A percentile compares a stretch with the other conserved stretches of the same genome.
Conservation (phyloP, 2,113 vertebrate species). For the Crocuta crocuta region DNA sequence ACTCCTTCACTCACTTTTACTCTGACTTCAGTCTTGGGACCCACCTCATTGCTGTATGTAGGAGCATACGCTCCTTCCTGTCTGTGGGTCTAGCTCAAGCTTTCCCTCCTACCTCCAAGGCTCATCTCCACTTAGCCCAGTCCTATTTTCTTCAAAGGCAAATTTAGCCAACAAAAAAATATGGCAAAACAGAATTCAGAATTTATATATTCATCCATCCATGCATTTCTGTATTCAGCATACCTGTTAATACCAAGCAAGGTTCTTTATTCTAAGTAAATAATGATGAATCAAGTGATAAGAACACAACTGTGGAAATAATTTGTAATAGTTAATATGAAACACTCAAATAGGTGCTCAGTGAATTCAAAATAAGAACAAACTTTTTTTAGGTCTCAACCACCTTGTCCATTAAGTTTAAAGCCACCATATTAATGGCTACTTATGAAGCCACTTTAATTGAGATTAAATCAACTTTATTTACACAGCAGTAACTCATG, state of each 20-base stretch:
- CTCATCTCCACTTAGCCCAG: background rate
- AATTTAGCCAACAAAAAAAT: background rate
- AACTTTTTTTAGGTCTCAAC: background rate
- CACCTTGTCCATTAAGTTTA: background rate
- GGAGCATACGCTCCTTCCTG: background rate
- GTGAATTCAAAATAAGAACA: conserved; percentile 1
- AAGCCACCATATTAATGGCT: background rate
- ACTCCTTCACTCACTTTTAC: background rate
- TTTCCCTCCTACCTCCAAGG: background rate
- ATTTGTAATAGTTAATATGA: background rate
- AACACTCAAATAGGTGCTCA: background rate
- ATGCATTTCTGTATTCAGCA: background rate
- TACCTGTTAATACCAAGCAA: background rate
- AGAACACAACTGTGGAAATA: background rate
- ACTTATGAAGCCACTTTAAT: background rate
- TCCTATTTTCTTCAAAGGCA: background rate
- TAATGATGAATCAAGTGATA: background rate
- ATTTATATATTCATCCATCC: background rate
- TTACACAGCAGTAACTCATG: background rate
- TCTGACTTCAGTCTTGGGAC: background rate
- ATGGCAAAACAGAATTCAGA: background rate
- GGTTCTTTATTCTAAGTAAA: background rate
- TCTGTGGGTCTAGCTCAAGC: background rate
- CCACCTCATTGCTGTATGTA: fast-evolving
- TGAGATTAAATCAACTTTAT: background rate